These are phyloP conservation scores for Noctua comes DNA, from an alignment of 2,888 invertebrate species.

Conservation along the genomic window DNA sequence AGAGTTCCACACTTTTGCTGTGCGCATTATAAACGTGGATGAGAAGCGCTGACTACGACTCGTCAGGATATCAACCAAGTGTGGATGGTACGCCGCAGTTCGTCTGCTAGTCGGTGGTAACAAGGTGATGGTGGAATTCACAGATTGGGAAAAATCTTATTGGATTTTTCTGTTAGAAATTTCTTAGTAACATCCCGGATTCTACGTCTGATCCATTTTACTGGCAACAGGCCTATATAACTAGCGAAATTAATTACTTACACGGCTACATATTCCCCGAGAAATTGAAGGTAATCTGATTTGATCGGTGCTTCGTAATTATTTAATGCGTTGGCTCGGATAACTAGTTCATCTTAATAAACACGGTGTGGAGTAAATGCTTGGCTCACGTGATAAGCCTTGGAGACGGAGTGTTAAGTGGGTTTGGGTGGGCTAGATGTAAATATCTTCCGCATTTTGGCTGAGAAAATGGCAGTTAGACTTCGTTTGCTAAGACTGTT, in stretches of 20 bases:
- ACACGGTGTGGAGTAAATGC: constrained; percentile 44
- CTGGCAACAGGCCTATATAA: constrained; percentile 30
- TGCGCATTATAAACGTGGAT: too few relatives aligned
- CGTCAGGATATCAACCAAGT: too few relatives aligned
- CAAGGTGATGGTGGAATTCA: background rate
- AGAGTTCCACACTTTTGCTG: too few relatives aligned
- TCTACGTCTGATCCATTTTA: background rate
- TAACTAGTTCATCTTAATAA: constrained; percentile 61
- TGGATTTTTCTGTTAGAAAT: background rate
- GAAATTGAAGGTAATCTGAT: constrained; percentile 68
- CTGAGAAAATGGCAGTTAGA: background rate
- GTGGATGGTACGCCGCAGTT: too few relatives aligned
- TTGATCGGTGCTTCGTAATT: constrained; percentile 67
- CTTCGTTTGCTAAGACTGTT: background rate
- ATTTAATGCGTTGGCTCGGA: constrained; percentile 61
- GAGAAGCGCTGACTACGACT: too few relatives aligned
- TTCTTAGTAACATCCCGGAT: background rate
- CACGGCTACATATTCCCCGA: constrained; percentile 11
- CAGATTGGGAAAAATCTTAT: background rate
- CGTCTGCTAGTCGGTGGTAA: too few relatives aligned
- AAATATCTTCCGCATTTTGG: background rate
- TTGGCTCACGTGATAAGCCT: constrained; percentile 14
- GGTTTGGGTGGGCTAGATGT: background rate
- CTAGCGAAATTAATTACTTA: constrained; percentile 19
- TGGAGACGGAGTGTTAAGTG: background rate